phyloP scores from a whole-genome alignment of 2,113 vertebrate species.

The Spizaetus ornatus region DNA sequence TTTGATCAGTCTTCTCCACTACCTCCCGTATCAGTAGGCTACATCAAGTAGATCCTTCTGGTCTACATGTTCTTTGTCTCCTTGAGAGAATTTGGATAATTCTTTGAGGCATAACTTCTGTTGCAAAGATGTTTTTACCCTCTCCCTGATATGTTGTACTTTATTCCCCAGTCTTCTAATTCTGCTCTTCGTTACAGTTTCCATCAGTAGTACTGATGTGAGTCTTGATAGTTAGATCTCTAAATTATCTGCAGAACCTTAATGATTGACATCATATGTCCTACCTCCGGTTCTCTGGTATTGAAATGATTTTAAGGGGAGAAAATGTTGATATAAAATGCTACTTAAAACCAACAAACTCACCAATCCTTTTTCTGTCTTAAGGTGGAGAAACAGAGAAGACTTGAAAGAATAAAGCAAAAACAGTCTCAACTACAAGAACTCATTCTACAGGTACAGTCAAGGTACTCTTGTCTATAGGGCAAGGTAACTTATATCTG shows the following conservation, averaged over 20 bases:
- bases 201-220: neutral
- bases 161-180: neutral
- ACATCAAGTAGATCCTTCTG: neutral
- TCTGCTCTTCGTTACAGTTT: neutral
- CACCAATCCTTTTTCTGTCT: neutral
- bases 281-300: neutral
- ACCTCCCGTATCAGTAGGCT: neutral
- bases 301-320: neutral
- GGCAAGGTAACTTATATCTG: constrained; percentile 30
- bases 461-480: constrained; percentile 47
- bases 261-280: neutral
- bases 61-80: neutral
- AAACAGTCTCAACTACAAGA: constrained; percentile 98
- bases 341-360: neutral
- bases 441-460: constrained; percentile 94
- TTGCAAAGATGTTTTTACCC: neutral
- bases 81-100: neutral
- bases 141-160: neutral
- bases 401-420: constrained; percentile 97
- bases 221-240: neutral
- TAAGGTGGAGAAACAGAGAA: constrained; percentile 92
- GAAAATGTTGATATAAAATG: neutral
- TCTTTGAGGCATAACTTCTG: neutral
- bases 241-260: neutral
- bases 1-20: neutral